Percentiles rank a stretch among this genome's conserved stretches.
Evolutionary conservation across 2,888 invertebrate species (phyloP).

Genomic region (Drosophila conformis): DNA sequence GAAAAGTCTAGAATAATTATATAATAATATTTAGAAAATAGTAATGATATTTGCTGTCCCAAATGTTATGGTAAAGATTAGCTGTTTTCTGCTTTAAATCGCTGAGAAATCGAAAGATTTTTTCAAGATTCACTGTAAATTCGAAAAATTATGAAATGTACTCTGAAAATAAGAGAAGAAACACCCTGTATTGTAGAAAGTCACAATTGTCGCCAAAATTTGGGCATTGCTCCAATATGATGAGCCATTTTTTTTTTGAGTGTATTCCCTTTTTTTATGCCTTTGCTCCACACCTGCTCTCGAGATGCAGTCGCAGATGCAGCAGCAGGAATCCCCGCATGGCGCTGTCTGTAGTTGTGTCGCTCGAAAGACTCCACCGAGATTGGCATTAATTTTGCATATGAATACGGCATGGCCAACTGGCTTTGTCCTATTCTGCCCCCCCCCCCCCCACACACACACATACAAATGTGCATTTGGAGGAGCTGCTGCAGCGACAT

Average conservation of each 20-base stretch:
- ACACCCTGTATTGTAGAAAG: neutral
- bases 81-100: no score
- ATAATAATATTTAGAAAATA: neutral
- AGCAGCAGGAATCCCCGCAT: neutral
- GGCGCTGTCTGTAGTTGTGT: slow-evolving; percentile 14
- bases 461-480: neutral
- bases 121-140: neutral
- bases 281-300: neutral
- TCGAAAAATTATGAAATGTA: neutral
- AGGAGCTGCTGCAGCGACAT: slow-evolving; percentile 29
- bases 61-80: no score
- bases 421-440: slow-evolving; percentile 26
- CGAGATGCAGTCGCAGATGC: slow-evolving; percentile 1
- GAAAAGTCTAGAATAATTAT: neutral
- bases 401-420: slow-evolving; percentile 55
- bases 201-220: neutral
- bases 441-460: neutral
- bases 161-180: neutral
- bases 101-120: no score
- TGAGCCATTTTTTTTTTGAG: neutral
- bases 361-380: slow-evolving; percentile 12
- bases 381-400: slow-evolving; percentile 66
- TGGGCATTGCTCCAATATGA: neutral
- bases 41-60: neutral
- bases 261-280: neutral